Base-by-base conservation (phyloP, 1,140 invertebrate species). In the Hyles euphorbiae region DNA sequence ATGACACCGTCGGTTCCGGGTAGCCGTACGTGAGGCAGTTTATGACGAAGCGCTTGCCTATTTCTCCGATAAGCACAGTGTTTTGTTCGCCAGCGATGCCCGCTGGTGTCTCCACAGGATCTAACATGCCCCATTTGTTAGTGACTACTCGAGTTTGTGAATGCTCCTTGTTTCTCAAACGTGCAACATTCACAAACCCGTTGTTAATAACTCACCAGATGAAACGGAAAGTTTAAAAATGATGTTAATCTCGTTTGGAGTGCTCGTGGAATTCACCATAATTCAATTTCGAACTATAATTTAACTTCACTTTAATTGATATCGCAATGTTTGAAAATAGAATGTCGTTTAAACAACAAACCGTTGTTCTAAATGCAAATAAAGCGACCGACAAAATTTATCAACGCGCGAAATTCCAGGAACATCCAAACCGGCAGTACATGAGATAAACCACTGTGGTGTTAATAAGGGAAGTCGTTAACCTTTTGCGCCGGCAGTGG, bases 11-110 rank as follows among this genome's bases (percentile, higher is more conserved):
- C 0, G 96, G 96, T 46, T 91, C 83, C 0, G 97, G 97, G 90
- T 92, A 94, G 34, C 96, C 97, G 71, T 94, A 92, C 10, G 96
- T 95, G 65, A 94, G 94, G 85, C 97, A 98, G 60, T 94, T 92
- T 3, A 98, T 87, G 22, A 91, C 80, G 3, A 94, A 91, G 8
- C 94, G 93, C 3, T 90, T 88, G 53, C 94, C 94, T 51, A 97
- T 82, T 40, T 92, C 91, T 3, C 95, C 95, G 12, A 94, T 91
- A 34, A 95, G 88, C 33, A 90, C 83, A 36, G 90, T 82, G 65
- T 92, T 90, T 50, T 90, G 84, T 36, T 94, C 92, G 45, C 91
- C 90, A 36, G 88, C 81, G 48, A 92, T 89, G 54, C 89, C 90
- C 36, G 89, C 90, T 5, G 88, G 81, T 9, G 75, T 68, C 34